Evolutionary conservation across 1,140 invertebrate genomes (phyloP).

Genomic region (Dolichoris vasculosae): DNA sequence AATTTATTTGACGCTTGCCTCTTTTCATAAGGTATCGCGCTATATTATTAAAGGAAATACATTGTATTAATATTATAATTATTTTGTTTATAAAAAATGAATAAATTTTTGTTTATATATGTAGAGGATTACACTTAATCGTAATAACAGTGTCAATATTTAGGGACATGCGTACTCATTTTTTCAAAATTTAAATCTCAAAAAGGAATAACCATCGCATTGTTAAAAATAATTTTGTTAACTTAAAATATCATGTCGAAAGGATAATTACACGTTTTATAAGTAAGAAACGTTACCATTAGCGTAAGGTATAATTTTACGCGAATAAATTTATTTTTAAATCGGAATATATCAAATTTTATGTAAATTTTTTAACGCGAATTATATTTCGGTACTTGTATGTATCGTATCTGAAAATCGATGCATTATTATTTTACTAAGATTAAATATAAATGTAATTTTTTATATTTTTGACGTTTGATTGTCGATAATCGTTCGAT

Average conservation of each 20-base stretch:
- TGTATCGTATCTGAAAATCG: background rate
- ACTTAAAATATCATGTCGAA: background rate
- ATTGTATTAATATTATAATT: conserved; percentile 33
- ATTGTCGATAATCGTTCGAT: too few relatives aligned
- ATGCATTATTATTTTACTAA: background rate
- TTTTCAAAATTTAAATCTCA: background rate
- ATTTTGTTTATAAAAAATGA: conserved; percentile 19
- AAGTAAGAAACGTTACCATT: too few relatives aligned
- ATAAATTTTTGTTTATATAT: conserved; percentile 20
- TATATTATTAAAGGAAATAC: conserved; percentile 26
- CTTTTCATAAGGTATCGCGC: background rate
- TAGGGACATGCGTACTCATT: background rate
- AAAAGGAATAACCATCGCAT: background rate
- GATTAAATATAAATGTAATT: background rate
- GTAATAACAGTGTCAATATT: background rate
- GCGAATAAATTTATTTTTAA: too few relatives aligned
- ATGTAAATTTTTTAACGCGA: background rate
- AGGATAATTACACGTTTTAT: background rate
- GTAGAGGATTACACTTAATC: too few relatives aligned
- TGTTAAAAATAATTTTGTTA: too few relatives aligned
- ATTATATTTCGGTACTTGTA: background rate
- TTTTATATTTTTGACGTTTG: background rate
- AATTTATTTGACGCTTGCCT: conserved; percentile 21
- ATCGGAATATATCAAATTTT: too few relatives aligned
- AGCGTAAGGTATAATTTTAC: too few relatives aligned